A percentile compares a stretch with the other conserved stretches of the same genome.
phyloP scores from a whole-genome alignment of 2,113 vertebrate species.

The Ceratotherium simum region DNA sequence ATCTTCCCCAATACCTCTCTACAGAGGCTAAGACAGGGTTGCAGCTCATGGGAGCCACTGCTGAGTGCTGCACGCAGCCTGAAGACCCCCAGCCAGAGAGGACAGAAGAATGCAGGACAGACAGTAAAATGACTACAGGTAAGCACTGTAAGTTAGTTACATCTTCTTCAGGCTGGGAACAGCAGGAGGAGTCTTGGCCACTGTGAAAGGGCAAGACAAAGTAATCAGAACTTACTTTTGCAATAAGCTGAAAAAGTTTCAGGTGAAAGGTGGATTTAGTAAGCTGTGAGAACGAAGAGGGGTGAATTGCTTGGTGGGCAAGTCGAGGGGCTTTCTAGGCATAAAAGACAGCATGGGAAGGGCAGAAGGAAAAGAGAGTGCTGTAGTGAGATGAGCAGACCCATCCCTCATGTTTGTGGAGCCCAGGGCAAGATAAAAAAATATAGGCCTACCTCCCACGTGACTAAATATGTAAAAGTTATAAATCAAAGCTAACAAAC shows the following conservation, averaged over 20 bases:
- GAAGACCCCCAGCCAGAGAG: background rate
- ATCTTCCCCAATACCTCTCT: background rate
- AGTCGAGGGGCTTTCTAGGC: background rate
- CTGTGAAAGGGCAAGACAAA: background rate
- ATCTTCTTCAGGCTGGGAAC: background rate
- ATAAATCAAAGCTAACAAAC: constrained; percentile 26
- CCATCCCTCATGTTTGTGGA: background rate
- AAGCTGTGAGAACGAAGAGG: background rate
- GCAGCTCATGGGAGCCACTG: background rate
- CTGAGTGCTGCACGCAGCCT: background rate
- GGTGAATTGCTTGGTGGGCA: background rate
- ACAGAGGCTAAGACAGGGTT: background rate
- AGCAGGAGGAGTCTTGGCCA: background rate
- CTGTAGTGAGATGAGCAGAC: background rate
- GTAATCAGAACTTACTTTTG: background rate
- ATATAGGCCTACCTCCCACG: background rate
- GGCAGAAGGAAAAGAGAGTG: background rate
- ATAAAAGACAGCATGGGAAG: background rate
- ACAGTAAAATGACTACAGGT: background rate
- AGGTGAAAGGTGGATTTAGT: background rate
- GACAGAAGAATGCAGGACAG: background rate
- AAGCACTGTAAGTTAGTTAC: background rate
- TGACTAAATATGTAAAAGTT: constrained; percentile 1
- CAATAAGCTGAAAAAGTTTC: background rate
- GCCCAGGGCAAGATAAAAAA: background rate